Evolutionary conservation across 2,888 invertebrate species (phyloP), one percentile per base, ranked within the genome.

Genomic region (Agonum fuliginosum): DNA sequence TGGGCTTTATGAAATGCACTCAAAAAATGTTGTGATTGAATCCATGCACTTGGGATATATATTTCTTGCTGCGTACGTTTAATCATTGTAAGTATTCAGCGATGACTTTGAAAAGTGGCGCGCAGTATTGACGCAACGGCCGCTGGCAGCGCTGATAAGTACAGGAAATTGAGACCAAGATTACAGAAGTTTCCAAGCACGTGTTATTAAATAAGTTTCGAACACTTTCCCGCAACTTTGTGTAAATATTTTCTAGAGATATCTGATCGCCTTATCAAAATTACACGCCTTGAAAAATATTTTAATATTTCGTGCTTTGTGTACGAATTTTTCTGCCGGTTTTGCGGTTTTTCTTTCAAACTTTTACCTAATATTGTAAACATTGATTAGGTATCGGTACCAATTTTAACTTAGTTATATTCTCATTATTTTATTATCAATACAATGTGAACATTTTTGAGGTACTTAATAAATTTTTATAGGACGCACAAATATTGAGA

Each of bases 141-240:
- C 14, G 37, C 20, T n/a, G 30, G 74, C 65, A 37, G 37, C 74
- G 62, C 30, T 74, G 74, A 74, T 74, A 74, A 74, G 27, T 74
- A 65, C 74, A 62, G 65, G 74, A 74, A 74, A 74, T 74, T 74
- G 62, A 74, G 73, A 74, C 74, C 27, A n/a, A 48, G 46, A 74
- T 74, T 74, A 74, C 43, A 19, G 62, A 74, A 74, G 43, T 74
- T 74, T 54, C 62, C 58, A 19, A 62, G 43, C 65, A 74, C 74
- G 62, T 74, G 74, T 62, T 74, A 74, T 74, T 74, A 74, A 74
- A 74, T 74, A 74, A 62, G 74, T 74, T 74, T 37, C n/a, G 19
- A 65, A 74, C 58, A 74, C 74, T 74, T 74, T 62, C 62, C 46
- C 43, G 27, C 14, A 74, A 74, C 74, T 74, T 74, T 74, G 62